Conservation (phyloP, 2,888 invertebrate species). For the Sericinus montela region DNA sequence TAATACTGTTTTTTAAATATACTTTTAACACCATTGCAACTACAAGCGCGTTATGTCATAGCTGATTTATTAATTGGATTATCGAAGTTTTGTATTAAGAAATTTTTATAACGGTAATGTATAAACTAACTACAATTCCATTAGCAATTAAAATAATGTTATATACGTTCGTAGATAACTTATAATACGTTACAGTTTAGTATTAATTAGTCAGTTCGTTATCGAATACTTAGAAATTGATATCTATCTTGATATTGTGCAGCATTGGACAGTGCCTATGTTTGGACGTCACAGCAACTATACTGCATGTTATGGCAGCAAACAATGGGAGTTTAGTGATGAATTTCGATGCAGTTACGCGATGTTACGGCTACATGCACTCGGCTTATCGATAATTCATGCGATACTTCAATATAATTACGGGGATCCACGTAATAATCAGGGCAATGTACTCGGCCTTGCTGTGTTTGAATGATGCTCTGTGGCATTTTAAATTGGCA, state of each 20-base stretch:
- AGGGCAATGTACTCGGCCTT: slow-evolving; percentile 9
- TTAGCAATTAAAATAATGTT: too few species aligned
- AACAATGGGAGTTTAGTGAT: slow-evolving; percentile 67
- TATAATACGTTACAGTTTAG: too few species aligned
- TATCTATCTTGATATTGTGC: neutral
- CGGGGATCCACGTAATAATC: slow-evolving; percentile 15
- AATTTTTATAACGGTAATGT: too few species aligned
- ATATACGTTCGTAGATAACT: too few species aligned
- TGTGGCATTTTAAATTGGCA: neutral
- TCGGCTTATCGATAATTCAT: slow-evolving; percentile 17
- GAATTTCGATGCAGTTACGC: slow-evolving; percentile 46
- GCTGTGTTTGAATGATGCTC: neutral
- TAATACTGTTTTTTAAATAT: too few species aligned
- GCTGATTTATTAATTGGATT: too few species aligned
- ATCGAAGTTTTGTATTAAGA: too few species aligned
- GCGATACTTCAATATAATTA: slow-evolving; percentile 18
- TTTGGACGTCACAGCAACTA: slow-evolving; percentile 32
- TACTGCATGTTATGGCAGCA: slow-evolving; percentile 33
- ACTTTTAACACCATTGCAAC: too few species aligned
- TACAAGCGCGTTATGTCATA: too few species aligned
- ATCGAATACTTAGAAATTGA: neutral
- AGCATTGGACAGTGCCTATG: neutral
- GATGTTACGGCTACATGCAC: slow-evolving; percentile 14
- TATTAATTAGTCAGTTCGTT: neutral
- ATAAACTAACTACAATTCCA: too few species aligned